phyloP scores from a whole-genome alignment of 2,113 vertebrate species.

The Pteronura brasiliensis region DNA sequence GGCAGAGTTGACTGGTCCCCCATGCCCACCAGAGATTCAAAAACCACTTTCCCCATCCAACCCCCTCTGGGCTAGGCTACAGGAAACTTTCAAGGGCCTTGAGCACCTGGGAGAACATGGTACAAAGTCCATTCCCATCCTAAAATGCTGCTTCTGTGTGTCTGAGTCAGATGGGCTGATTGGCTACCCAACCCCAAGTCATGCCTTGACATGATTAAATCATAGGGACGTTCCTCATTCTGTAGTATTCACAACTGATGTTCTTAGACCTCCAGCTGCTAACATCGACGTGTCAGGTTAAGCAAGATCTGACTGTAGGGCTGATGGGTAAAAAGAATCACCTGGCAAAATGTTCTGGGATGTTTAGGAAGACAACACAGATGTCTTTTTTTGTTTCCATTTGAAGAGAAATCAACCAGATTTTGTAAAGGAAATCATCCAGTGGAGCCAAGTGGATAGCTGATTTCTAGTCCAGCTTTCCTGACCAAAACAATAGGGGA shows the following conservation, averaged over 20 bases:
- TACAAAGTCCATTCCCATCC: neutral
- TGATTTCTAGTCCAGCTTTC: neutral
- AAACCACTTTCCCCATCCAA: accelerated
- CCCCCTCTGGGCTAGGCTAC: neutral
- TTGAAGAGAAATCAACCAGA: neutral
- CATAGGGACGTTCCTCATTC: neutral
- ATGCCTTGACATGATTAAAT: neutral
- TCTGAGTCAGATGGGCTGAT: neutral
- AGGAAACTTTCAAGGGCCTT: neutral
- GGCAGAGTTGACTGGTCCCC: too few relatives aligned
- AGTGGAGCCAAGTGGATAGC: neutral
- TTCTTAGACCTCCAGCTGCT: neutral
- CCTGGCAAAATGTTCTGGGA: neutral
- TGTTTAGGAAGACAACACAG: neutral
- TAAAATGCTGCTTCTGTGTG: neutral
- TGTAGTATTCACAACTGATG: neutral
- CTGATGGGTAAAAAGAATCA: neutral
- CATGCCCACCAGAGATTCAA: accelerated
- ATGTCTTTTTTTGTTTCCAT: neutral
- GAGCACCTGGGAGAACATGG: neutral
- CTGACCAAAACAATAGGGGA: neutral
- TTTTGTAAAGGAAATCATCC: neutral
- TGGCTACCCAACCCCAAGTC: neutral
- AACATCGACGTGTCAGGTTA: neutral
- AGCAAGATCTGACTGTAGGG: too few relatives aligned